These are phyloP conservation scores for Hypselothyrea guttata DNA, from an alignment of 2,888 invertebrate genomes.

Conservation along the genomic window DNA sequence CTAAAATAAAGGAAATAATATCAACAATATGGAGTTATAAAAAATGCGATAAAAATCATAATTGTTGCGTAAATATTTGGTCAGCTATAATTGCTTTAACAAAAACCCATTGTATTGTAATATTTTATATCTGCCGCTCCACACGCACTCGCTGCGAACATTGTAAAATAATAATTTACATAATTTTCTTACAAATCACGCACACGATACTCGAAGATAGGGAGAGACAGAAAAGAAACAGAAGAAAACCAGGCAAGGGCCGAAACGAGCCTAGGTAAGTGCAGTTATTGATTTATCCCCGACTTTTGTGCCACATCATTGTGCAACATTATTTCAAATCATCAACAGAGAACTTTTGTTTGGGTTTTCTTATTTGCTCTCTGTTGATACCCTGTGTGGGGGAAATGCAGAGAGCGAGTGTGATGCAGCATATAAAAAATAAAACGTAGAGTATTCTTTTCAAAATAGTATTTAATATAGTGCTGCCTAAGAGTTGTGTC, in stretches of 20 bases:
- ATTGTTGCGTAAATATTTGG: conserved; percentile 77
- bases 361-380: conserved; percentile 22
- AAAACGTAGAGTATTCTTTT: too few relatives aligned
- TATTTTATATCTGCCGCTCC: conserved; percentile 17
- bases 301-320: conserved; percentile 67
- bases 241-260: too few relatives aligned
- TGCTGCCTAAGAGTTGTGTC: too few relatives aligned
- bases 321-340: conserved; percentile 65
- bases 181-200: conserved; percentile 72
- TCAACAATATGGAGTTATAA: too few relatives aligned
- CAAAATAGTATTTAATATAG: too few relatives aligned
- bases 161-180: conserved; percentile 72
- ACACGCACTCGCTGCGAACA: conserved; percentile 35
- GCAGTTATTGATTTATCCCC: conserved; percentile 63
- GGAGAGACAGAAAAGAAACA: conserved; percentile 2
- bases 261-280: conserved; percentile 26
- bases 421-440: too few relatives aligned
- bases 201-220: conserved; percentile 34
- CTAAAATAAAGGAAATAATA: too few relatives aligned
- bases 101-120: conserved; percentile 49
- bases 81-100: conserved; percentile 71
- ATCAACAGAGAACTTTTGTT: conserved; percentile 56
- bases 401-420: too few relatives aligned
- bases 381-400: neutral
- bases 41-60: conserved; percentile 61